Conservation (phyloP, 2,888 invertebrate species). For the Cerceris ruficornis region DNA sequence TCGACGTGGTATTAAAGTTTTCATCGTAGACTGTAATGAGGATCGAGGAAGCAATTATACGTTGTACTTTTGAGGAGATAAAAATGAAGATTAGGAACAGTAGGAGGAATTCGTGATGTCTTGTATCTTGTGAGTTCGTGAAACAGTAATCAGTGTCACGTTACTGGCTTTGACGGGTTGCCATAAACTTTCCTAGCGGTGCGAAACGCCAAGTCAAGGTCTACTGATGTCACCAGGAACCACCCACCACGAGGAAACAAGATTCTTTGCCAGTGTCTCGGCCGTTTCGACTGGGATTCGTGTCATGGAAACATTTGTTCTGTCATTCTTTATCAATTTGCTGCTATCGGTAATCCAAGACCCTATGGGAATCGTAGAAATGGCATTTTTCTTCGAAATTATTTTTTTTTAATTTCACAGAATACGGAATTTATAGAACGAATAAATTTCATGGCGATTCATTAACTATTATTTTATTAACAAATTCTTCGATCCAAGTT, state of each 20-base stretch:
- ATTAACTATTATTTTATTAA: too few species aligned
- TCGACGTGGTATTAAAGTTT: too few species aligned
- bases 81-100: too few species aligned
- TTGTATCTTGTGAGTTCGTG: slow-evolving; percentile 56
- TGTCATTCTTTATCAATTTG: background rate
- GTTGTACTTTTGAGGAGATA: too few species aligned
- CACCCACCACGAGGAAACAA: slow-evolving; percentile 59
- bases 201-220: slow-evolving; percentile 71
- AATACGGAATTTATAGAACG: too few species aligned
- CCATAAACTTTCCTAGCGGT: slow-evolving; percentile 67
- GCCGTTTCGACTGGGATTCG: slow-evolving; percentile 5
- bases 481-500: too few species aligned
- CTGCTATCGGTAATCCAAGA: background rate
- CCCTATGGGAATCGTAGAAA: background rate
- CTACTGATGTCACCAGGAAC: slow-evolving; percentile 58
- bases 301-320: background rate
- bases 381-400: slow-evolving; percentile 44
- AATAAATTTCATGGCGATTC: too few species aligned
- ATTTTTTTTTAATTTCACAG: too few species aligned
- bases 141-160: slow-evolving; percentile 74
- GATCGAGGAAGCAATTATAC: too few species aligned
- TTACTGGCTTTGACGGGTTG: slow-evolving; percentile 72
- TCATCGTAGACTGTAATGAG: too few species aligned
- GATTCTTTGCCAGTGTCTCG: slow-evolving; percentile 33
- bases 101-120: slow-evolving; percentile 9